These are phyloP conservation scores for Phrynocephalus guinanensis DNA, from an alignment of 2,797 vertebrate genomes.

Conservation along the genomic window DNA sequence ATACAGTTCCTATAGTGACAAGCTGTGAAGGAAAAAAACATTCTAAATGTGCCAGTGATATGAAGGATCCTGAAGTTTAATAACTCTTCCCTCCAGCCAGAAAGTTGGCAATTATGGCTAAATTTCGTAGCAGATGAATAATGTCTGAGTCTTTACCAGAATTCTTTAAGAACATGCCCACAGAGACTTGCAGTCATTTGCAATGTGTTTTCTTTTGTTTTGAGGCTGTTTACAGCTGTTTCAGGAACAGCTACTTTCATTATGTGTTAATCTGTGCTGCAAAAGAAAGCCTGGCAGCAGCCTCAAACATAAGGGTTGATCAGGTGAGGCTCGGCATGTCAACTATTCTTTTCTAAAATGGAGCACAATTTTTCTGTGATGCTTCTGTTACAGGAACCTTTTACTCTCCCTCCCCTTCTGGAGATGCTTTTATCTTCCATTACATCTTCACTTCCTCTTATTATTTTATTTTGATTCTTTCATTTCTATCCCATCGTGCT, in stretches of 20 bases:
- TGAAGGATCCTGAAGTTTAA: conserved; percentile 9
- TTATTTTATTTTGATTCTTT: too few species aligned
- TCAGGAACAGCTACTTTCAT: conserved; percentile 25
- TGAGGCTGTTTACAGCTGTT: conserved; percentile 24
- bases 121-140: conserved; percentile 29
- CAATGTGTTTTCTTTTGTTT: conserved; percentile 40
- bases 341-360: background rate
- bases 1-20: background rate
- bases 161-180: background rate
- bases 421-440: background rate
- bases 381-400: background rate
- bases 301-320: background rate
- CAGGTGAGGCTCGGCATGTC: background rate
- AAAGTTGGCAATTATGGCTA: conserved; percentile 35
- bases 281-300: conserved; percentile 7
- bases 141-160: conserved; percentile 24
- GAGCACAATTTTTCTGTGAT: background rate
- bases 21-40: background rate
- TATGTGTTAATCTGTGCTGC: conserved; percentile 30
- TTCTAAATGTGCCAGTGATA: conserved; percentile 6
- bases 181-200: conserved; percentile 9
- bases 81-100: conserved; percentile 21
- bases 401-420: background rate
- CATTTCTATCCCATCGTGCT: too few species aligned
- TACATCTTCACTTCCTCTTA: too few species aligned